Percentiles rank a stretch among this genome's conserved stretches.
Evolutionary conservation across 2,888 invertebrate species (phyloP).

Genomic region (Panopea generosa): DNA sequence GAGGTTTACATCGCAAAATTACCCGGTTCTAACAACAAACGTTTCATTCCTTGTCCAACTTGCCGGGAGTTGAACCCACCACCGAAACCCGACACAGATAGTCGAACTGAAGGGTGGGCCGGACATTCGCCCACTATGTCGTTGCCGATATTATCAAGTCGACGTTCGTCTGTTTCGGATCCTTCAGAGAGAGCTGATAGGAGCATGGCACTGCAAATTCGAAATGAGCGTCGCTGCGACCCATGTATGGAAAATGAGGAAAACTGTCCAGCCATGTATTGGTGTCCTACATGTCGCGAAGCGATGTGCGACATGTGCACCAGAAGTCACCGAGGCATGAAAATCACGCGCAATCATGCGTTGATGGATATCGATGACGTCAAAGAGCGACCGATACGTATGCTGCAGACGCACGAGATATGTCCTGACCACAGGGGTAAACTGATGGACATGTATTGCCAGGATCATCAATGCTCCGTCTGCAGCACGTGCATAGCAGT

Average conservation of each 20-base stretch:
- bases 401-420: slow-evolving; percentile 48
- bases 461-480: slow-evolving; percentile 54
- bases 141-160: slow-evolving; percentile 37
- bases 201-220: slow-evolving; percentile 42
- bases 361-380: slow-evolving; percentile 60
- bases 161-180: slow-evolving; percentile 36
- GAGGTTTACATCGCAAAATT: slow-evolving; percentile 57
- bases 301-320: slow-evolving; percentile 59
- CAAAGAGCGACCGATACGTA: slow-evolving; percentile 35
- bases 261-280: slow-evolving; percentile 45
- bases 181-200: slow-evolving; percentile 24
- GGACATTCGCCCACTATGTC: slow-evolving; percentile 18
- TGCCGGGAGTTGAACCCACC: slow-evolving; percentile 51
- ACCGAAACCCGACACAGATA: slow-evolving; percentile 20
- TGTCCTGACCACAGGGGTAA: slow-evolving; percentile 61
- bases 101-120: slow-evolving; percentile 5
- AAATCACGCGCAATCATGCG: slow-evolving; percentile 53
- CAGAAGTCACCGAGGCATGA: slow-evolving; percentile 62
- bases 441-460: slow-evolving; percentile 55
- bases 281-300: slow-evolving; percentile 61
- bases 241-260: slow-evolving; percentile 58
- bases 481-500: slow-evolving; percentile 57
- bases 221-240: slow-evolving; percentile 45
- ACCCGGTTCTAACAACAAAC: slow-evolving; percentile 35
- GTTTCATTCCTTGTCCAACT: slow-evolving; percentile 57